phyloP scores from a whole-genome alignment of 2,113 vertebrate genomes.

The Megaptera novaeangliae region DNA sequence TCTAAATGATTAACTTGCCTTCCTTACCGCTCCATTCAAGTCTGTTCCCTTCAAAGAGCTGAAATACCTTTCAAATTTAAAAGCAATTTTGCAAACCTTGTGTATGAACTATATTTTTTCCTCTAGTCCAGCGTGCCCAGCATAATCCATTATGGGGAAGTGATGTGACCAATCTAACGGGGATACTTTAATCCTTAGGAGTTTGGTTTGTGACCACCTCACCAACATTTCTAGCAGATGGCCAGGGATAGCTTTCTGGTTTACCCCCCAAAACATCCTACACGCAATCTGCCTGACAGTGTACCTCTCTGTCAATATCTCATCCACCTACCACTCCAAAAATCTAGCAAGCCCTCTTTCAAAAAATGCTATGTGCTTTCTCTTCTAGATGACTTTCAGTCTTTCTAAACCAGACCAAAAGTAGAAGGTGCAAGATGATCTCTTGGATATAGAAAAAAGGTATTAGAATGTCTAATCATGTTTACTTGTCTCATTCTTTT shows the following conservation, averaged over 20 bases:
- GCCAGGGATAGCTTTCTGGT: slow-evolving; percentile 30
- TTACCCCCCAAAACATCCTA: slow-evolving; percentile 34
- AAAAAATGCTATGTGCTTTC: neutral
- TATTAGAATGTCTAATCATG: neutral
- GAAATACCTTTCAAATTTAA: neutral
- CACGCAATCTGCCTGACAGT: slow-evolving; percentile 50
- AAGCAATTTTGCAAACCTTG: neutral
- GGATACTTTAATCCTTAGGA: neutral
- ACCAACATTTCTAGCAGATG: slow-evolving; percentile 40
- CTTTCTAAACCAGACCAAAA: neutral
- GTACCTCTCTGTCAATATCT: slow-evolving; percentile 3
- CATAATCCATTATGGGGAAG: neutral
- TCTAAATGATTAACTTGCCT: neutral
- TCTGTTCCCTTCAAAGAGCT: neutral
- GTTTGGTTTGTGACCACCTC: slow-evolving; percentile 9
- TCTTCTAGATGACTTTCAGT: neutral
- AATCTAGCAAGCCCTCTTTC: slow-evolving; percentile 10
- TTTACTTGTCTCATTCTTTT: slow-evolving; percentile 37
- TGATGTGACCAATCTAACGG: neutral
- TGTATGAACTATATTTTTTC: neutral
- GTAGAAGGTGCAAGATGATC: neutral
- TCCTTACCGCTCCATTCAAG: neutral
- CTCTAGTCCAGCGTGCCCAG: neutral
- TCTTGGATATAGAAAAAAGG: neutral
- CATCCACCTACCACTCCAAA: neutral